Evolutionary conservation across 2,797 vertebrate species (phyloP), one percentile per base, ranked within the genome.

Genomic region (Gymnothorax reevesii): DNA sequence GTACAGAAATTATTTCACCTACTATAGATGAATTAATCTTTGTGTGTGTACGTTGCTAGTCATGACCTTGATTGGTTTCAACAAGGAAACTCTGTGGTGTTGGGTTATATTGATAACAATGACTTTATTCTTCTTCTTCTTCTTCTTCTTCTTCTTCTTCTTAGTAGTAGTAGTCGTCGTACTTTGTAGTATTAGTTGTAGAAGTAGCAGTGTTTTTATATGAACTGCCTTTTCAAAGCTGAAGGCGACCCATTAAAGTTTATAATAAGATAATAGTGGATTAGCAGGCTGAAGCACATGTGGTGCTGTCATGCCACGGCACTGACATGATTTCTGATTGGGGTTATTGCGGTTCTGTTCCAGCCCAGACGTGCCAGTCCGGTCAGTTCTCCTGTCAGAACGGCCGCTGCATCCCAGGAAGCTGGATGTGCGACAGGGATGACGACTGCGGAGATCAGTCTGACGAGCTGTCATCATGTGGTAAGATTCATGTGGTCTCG

Each of bases 381-480:
- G 95, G 96, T 27, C 96, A 97, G 2, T 97, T 96, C 92, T 94
- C 96, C 3, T 97, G 97, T 85, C 93, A 92, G 82, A 97, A 97
- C 0, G 96, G 97, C 0, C 96, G 97, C 42, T 97, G 97, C 17
- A 96, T 97, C 88, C 97, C 97, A 0, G 88, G 88, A 20, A 94
- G 93, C 0, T 97, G 97, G 97, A 90, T 96, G 0, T 97, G 97
- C 90, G 97, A 97, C 92, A 93, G 95, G 73, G 97, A 97, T 85
- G 95, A 97, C 17, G 97, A 97, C 90, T 97, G 97, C 66, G 97
- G 97, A 2, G 97, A 97, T 87, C 92, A 92, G 82, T 96, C 95
- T 0, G 97, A 97, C 88, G 97, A 97, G 91, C 93, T 93, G 85
- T 64, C 90, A 2, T 96, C 96, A 27, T 97, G 97, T 88, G 95